phyloP scores from a whole-genome alignment of 2,797 vertebrate species.

The Percopsis omiscomaycus region DNA sequence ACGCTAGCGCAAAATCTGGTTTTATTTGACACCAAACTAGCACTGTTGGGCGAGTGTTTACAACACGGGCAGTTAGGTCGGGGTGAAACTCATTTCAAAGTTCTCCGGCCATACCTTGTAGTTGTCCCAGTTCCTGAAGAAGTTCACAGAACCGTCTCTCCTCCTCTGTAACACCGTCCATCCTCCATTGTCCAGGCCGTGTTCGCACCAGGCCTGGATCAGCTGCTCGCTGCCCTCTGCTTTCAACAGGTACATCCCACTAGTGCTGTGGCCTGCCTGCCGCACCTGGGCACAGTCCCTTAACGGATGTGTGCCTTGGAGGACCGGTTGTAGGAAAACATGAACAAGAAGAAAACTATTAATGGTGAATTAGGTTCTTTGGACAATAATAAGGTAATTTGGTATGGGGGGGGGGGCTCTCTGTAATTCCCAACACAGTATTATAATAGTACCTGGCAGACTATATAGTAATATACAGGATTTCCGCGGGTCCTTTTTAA shows the following conservation, averaged over 20 bases:
- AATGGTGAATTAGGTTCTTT: no score
- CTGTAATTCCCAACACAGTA: no score
- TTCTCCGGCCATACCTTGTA: constrained; percentile 84
- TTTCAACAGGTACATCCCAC: constrained; percentile 95
- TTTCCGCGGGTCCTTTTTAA: no score
- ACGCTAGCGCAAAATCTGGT: no score
- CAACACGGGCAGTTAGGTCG: no score
- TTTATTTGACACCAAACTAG: no score
- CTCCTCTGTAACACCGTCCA: constrained; percentile 98
- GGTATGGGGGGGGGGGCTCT: no score
- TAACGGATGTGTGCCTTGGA: constrained; percentile 84
- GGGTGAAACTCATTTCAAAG: no score
- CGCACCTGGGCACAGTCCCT: constrained; percentile 92
- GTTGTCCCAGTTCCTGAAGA: constrained; percentile 98
- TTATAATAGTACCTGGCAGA: no score
- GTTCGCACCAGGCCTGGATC: constrained; percentile 95
- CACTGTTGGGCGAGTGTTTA: no score
- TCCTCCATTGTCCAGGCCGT: constrained; percentile 92
- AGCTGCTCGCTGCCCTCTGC: constrained; percentile 82
- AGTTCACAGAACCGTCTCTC: constrained; percentile 94
- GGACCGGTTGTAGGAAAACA: neutral
- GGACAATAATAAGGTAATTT: no score
- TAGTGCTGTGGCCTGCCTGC: constrained; percentile 87
- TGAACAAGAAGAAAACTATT: neutral
- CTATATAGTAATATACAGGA: no score